Percentiles rank a stretch among this genome's conserved stretches.
phyloP scores from a whole-genome alignment of 2,888 invertebrate genomes.

The Caenorhabditis doughertyi region DNA sequence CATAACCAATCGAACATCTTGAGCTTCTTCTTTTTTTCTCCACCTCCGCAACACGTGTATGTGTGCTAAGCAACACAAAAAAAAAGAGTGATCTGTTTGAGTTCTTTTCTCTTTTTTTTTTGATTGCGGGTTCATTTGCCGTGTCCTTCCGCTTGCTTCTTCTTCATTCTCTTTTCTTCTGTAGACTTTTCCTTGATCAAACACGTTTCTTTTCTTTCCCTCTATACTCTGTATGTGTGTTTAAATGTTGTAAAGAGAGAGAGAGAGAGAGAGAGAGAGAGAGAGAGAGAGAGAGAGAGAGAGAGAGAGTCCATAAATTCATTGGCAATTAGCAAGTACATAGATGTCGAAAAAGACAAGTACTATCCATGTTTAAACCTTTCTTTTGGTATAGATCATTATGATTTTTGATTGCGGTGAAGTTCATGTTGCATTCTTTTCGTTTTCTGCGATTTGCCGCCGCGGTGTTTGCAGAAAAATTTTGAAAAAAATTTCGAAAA shows the following conservation, averaged over 20 bases:
- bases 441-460: too few species aligned
- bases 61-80: not conserved
- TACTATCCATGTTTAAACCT: slow-evolving; percentile 7
- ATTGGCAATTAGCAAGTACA: slow-evolving; percentile 28
- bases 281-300: not conserved
- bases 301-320: slow-evolving; percentile 28
- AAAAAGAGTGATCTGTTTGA: slow-evolving; percentile 57
- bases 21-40: slow-evolving; percentile 7
- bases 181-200: slow-evolving; percentile 21
- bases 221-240: not conserved
- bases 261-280: not conserved
- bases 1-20: slow-evolving; percentile 42
- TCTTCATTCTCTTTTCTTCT: not conserved
- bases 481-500: too few species aligned
- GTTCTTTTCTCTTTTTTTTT: slow-evolving; percentile 11
- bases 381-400: too few species aligned
- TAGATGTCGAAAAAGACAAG: too few species aligned
- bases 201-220: slow-evolving; percentile 32
- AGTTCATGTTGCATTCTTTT: too few species aligned
- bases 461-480: too few species aligned
- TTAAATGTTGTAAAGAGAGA: not conserved
- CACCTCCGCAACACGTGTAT: slow-evolving; percentile 48
- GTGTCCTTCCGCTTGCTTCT: not conserved
- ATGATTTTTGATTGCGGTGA: too few species aligned
- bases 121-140: not conserved